These are phyloP conservation scores for Rhipidura dahli DNA, from an alignment of 2,113 vertebrate species.

Conservation along the genomic window DNA sequence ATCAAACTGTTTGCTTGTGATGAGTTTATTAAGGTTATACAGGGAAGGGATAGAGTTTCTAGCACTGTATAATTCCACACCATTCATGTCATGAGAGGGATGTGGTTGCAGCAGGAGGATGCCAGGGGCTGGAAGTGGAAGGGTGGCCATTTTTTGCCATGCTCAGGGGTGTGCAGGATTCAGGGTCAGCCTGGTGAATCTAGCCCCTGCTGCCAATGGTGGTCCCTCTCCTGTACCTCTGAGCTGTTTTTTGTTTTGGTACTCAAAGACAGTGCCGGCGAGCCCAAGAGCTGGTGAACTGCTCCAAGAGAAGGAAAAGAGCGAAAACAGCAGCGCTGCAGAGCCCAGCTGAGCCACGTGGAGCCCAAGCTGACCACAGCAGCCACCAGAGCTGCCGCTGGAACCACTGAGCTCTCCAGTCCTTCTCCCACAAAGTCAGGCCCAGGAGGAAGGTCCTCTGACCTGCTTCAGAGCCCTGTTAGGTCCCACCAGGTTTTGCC, in stretches of 20 bases:
- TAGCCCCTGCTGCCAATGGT: background rate
- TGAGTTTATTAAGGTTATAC: background rate
- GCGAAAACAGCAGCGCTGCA: background rate
- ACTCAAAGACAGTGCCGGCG: fast-evolving
- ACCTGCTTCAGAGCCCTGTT: background rate
- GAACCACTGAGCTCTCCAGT: background rate
- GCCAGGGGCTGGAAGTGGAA: background rate
- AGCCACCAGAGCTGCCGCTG: background rate
- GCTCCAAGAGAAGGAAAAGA: background rate
- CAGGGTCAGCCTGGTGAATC: background rate
- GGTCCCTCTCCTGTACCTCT: background rate
- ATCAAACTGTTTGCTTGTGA: background rate
- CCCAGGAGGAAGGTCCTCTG: background rate
- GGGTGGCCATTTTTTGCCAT: background rate
- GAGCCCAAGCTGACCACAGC: background rate
- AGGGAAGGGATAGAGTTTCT: background rate
- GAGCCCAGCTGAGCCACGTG: background rate
- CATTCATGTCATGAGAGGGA: background rate
- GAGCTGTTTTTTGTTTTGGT: background rate
- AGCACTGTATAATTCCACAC: background rate
- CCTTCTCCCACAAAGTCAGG: background rate
- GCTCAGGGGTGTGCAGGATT: background rate
- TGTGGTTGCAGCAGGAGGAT: background rate
- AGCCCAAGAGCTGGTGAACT: background rate
- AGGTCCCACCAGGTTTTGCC: background rate